Conservation (phyloP, 1,140 invertebrate species). For the Magallana ariakensis region DNA sequence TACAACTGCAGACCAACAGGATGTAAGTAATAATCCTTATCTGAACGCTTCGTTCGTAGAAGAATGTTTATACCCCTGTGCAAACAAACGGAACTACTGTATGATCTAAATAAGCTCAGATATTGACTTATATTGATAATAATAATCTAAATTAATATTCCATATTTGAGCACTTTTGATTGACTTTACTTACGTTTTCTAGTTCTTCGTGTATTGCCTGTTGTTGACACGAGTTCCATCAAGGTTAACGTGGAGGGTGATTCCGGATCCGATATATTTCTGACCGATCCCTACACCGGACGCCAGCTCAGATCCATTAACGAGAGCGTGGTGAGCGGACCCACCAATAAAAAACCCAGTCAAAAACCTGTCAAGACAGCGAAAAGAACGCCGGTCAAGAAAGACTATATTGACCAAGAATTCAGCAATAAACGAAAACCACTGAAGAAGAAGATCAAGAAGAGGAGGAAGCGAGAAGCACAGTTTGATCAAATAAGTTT, state of each 20-base stretch:
- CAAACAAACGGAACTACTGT: too few species aligned
- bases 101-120: too few species aligned
- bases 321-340: conserved; percentile 23
- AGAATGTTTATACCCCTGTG: too few species aligned
- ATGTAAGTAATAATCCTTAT: conserved; percentile 84
- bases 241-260: not conserved
- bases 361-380: not conserved
- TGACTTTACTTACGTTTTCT: too few species aligned
- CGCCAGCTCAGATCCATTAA: conserved; percentile 39
- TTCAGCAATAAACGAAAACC: not conserved
- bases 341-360: not conserved
- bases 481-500: conserved; percentile 80
- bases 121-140: too few species aligned
- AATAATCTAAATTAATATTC: too few species aligned
- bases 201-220: conserved; percentile 45
- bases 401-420: conserved; percentile 39
- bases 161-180: too few species aligned
- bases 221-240: conserved; percentile 32
- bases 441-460: conserved; percentile 3
- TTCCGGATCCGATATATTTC: conserved; percentile 14
- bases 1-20: conserved; percentile 94
- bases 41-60: too few species aligned
- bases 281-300: not conserved
- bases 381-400: not conserved
- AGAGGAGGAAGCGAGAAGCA: conserved; percentile 41